These are phyloP conservation scores for Tetramorium parvispinum DNA, from an alignment of 1,140 invertebrate species.

Conservation along the genomic window DNA sequence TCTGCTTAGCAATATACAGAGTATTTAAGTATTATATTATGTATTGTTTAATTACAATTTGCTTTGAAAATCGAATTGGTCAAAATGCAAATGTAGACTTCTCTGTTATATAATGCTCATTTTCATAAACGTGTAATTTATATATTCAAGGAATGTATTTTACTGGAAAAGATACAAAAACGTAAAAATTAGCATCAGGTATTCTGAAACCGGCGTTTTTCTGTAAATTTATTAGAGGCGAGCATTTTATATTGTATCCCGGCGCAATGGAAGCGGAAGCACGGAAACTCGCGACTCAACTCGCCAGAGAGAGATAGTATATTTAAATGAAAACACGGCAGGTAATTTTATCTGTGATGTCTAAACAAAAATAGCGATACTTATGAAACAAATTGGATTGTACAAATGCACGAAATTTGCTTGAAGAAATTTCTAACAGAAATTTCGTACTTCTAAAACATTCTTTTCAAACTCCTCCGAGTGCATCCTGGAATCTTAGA, in stretches of 20 bases:
- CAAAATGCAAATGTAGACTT: neutral
- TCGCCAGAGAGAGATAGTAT: neutral
- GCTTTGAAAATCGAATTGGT: neutral
- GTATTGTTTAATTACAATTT: neutral
- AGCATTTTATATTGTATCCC: conserved; percentile 25
- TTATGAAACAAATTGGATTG: conserved; percentile 25
- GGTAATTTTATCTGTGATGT: conserved; percentile 2
- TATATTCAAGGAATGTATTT: neutral
- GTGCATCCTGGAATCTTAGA: neutral
- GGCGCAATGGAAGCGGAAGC: conserved; percentile 9
- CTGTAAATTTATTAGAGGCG: conserved; percentile 26
- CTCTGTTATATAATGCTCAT: neutral
- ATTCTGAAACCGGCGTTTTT: neutral
- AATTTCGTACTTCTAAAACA: conserved; percentile 9
- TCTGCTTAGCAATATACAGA: neutral
- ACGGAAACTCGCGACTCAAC: neutral
- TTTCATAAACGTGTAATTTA: conserved; percentile 24
- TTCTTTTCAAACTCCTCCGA: neutral
- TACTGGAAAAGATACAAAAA: neutral
- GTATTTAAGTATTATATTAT: neutral
- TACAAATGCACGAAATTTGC: conserved; percentile 7
- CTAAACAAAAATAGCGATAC: conserved; percentile 5
- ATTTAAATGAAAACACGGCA: conserved; percentile 16
- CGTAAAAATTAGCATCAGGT: conserved; percentile 20
- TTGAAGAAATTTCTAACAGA: neutral